Evolutionary conservation across 1,140 invertebrate species (phyloP), one percentile per base, ranked within the genome.

Genomic region (Paraescarpia echinospica): DNA sequence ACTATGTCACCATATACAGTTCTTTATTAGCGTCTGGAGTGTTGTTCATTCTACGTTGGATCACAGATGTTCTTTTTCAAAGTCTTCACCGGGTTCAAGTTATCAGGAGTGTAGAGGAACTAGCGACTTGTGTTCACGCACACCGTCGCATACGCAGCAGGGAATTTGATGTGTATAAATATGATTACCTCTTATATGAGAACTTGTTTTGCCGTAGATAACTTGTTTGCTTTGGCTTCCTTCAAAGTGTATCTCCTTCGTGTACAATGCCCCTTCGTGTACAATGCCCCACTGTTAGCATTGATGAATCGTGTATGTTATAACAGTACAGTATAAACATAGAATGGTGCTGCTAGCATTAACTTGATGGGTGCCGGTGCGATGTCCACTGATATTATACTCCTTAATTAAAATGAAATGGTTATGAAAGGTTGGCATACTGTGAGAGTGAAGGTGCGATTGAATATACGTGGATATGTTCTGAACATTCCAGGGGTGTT

Each of bases 1-100:
- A 90, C 89, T 90, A 90, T 34, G 35, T 35, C 89, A 90, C 33
- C 89, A 90, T 35, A 90, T 90, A 34, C 89, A 90, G 59, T 77
- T 77, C 59, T 77, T 77, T 77, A 77, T 77, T 77, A 77, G 59
- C 59, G 59, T 77, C 59, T 77, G 59, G 59, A 77, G 59, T 77
- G 59, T 77, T 77, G 59, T 77, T 77, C 8, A 5, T 12, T 31
- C 59, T 27, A 22, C 22, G 12, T 12, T 27, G 59, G 59, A 77
- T 77, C 22, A 77, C 59, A 77, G 59, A 77, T 77, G 59, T 77
- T 77, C 59, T 77, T 77, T 77, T 77, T 77, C 27, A 31, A 77
- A 12, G 59, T 77, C 59, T 77, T 77, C 59, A 77, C 27, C 59
- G 27, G 59, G 59, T 77, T 77, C 59, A 27, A 14, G 59, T 77